Percentiles rank a stretch among this genome's conserved stretches.
These are phyloP conservation scores for Ormyrus pomaceus DNA, from an alignment of 2,888 invertebrate species.

Conservation along the genomic window DNA sequence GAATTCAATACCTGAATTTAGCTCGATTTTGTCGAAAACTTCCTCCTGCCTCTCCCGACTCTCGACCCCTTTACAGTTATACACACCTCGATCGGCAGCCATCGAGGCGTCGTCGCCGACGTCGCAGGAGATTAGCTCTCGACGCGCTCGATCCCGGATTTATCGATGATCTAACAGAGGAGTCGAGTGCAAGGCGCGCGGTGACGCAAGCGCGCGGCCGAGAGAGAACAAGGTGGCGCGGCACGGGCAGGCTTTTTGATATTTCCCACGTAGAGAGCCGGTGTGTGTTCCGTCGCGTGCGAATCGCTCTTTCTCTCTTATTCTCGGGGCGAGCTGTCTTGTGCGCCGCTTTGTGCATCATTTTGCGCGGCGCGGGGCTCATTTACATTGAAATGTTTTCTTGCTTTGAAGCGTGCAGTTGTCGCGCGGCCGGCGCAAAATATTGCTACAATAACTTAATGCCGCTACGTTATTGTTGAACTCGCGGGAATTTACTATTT, in stretches of 20 bases:
- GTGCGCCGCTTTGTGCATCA: constrained; percentile 37
- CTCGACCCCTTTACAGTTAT: no score
- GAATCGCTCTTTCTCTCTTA: constrained; percentile 32
- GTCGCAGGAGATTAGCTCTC: not conserved
- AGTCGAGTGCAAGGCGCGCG: not conserved
- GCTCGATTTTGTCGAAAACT: not conserved
- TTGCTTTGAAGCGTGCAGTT: constrained; percentile 45
- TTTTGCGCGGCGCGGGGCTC: constrained; percentile 42
- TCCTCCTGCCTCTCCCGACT: not conserved
- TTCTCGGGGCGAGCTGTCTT: not conserved
- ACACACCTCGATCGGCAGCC: not conserved
- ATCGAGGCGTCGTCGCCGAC: not conserved
- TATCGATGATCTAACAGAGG: constrained; percentile 30
- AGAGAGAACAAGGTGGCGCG: constrained; percentile 42
- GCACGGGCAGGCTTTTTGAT: constrained; percentile 18
- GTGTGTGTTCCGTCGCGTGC: constrained; percentile 12
- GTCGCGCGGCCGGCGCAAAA: constrained; percentile 31
- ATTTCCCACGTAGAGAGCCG: constrained; percentile 39
- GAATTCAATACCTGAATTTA: not conserved
- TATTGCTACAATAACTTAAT: constrained; percentile 53
- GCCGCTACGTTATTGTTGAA: constrained; percentile 33
- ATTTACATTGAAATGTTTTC: constrained; percentile 56
- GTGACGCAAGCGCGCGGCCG: constrained; percentile 1
- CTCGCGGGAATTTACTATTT: constrained; percentile 23
- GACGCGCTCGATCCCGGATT: not conserved